phyloP scores from a whole-genome alignment of 2,113 vertebrate species.

The Centropristis striata region DNA sequence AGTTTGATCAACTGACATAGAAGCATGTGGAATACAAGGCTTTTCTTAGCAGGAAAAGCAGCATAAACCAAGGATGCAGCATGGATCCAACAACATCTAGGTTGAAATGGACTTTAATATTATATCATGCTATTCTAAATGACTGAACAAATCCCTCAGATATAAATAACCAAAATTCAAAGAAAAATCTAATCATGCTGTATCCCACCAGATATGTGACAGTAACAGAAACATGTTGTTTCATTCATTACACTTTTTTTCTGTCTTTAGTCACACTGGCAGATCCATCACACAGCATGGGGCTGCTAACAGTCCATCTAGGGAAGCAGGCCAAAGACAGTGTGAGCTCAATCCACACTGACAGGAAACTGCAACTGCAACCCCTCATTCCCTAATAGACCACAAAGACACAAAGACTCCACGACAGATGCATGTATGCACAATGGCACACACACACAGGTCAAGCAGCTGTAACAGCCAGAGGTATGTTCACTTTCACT shows the following conservation, averaged over 20 bases:
- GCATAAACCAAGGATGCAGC: background rate
- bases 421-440: conserved; percentile 36
- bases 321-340: conserved; percentile 39
- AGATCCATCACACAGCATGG: conserved; percentile 35
- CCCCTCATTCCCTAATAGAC: conserved; percentile 26
- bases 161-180: background rate
- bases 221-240: conserved; percentile 29
- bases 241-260: conserved; percentile 17
- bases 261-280: conserved; percentile 35
- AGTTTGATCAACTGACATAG: conserved; percentile 1
- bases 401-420: conserved; percentile 21
- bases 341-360: conserved; percentile 40
- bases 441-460: conserved; percentile 37
- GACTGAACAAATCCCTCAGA: background rate
- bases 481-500: conserved; percentile 62
- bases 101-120: background rate
- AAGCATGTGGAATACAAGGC: background rate
- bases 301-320: conserved; percentile 35
- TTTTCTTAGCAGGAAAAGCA: background rate
- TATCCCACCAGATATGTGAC: conserved; percentile 7
- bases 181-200: background rate
- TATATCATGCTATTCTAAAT: background rate
- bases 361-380: conserved; percentile 30
- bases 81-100: background rate
- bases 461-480: conserved; percentile 60